Evolutionary conservation across 2,888 invertebrate species (phyloP), one percentile per base, ranked within the genome.

Genomic region (Scelioninae gen. 1): DNA sequence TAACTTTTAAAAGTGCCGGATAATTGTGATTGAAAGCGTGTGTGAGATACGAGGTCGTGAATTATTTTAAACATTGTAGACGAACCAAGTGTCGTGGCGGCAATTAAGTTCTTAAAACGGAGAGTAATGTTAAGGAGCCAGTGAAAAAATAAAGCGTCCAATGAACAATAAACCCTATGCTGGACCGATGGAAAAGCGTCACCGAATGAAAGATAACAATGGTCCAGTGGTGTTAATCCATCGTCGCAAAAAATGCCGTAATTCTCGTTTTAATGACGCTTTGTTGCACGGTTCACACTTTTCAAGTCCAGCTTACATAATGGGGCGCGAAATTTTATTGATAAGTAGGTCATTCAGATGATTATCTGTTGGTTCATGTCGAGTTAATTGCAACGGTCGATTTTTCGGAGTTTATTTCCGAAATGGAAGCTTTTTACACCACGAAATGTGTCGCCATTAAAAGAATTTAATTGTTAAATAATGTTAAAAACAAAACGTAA

Each of bases 61-160:
- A 63, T 63, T 63, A 63, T 49, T 63, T 49, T 62, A 31, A 62
- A 29, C 49, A 49, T 49, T 49, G 49, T 23, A 31, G 31, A 7
- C 53, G 53, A n/a, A 4, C 34, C 34, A 56, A 56, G 34, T 56
- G 34, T 56, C 55, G 55, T 16, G 13, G 55, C 34, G 55, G 34
- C 63, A 63, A 63, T 63, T 63, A 63, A 63, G 40, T 34, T 34
- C 31, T 63, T 63, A 45, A 49, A 49, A 15, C 63, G 49, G n/a
- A 10, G 49, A 10, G 49, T 34, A 32, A 32, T 34, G 63, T 49
- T 49, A 63, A 63, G 47, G 49, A 63, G 47, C 43, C 7, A 10
- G 63, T 5, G 11, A n/a, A 60, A 29, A 45, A 31, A 60, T 45
- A 16, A 60, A 45, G 40, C 45, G 16, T 31, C 13, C n/a, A 13